A percentile compares a stretch with the other conserved stretches of the same genome.
Evolutionary conservation across 2,113 vertebrate genomes (phyloP).

Genomic region (Falco punctatus): DNA sequence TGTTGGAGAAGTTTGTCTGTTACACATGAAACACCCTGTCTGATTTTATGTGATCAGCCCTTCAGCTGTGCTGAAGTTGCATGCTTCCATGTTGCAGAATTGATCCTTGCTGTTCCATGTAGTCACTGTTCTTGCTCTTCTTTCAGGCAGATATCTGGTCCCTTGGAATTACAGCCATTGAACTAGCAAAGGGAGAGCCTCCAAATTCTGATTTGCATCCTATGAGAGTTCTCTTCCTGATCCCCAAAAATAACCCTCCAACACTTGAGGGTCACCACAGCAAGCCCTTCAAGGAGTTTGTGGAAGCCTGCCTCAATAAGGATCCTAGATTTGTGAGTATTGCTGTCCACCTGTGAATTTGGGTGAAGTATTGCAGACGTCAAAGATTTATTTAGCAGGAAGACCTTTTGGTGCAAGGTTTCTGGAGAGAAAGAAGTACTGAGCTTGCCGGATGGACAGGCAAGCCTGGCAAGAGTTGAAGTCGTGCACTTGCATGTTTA

Average conservation of each 20-base stretch:
- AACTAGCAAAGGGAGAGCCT: conserved; percentile 96
- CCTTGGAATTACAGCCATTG: conserved; percentile 96
- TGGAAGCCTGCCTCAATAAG: conserved; percentile 97
- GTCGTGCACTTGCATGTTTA: neutral
- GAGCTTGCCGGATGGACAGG: neutral
- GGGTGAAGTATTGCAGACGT: neutral
- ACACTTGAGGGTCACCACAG: conserved; percentile 95
- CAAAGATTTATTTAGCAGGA: neutral
- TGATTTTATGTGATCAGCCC: neutral
- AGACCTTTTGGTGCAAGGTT: neutral
- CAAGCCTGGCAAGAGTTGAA: neutral
- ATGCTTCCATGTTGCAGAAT: neutral
- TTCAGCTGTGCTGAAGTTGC: neutral
- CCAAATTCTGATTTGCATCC: conserved; percentile 97
- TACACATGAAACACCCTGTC: neutral
- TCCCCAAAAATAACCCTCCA: conserved; percentile 97
- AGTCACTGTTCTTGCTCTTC: neutral
- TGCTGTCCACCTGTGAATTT: neutral
- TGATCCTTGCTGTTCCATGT: neutral
- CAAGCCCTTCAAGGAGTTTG: conserved; percentile 98
- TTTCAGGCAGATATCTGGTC: conserved; percentile 98
- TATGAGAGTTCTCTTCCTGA: conserved; percentile 97
- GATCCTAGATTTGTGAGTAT: conserved; percentile 95
- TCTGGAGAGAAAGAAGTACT: neutral
- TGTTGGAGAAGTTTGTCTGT: neutral